Percentiles rank a stretch among this genome's conserved stretches.
Conservation (phyloP, 2,113 vertebrate species). For the Aegotheles bennettii region DNA sequence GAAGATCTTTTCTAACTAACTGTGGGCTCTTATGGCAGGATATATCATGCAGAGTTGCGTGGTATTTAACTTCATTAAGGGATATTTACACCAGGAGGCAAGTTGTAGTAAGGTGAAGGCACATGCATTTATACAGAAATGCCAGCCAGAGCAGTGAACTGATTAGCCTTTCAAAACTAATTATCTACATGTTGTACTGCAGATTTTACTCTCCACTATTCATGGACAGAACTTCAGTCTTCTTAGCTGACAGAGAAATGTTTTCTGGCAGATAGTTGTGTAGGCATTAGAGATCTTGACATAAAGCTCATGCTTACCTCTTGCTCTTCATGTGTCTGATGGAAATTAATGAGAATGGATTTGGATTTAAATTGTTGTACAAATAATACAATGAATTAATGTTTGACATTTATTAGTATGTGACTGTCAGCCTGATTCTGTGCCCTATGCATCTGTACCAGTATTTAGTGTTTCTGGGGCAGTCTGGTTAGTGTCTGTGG, state of each 20-base stretch:
- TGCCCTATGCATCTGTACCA: not conserved
- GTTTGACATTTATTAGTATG: not conserved
- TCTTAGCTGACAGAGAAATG: conserved; percentile 16
- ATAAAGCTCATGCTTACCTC: conserved; percentile 22
- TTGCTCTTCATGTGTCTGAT: not conserved
- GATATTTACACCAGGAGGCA: not conserved
- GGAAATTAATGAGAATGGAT: not conserved
- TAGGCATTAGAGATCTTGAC: conserved; percentile 2
- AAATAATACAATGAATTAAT: conserved; percentile 23
- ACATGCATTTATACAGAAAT: not conserved
- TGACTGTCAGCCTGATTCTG: not conserved
- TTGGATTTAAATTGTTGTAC: not conserved
- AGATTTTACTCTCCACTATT: not conserved
- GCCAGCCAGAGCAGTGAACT: not conserved
- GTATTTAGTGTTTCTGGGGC: not conserved
- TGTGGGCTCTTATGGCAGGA: not conserved
- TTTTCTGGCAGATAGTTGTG: not conserved
- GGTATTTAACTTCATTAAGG: not conserved
- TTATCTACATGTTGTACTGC: not conserved
- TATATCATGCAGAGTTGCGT: not conserved
- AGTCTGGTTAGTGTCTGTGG: not conserved
- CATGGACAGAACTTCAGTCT: not conserved
- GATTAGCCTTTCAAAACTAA: conserved; percentile 30
- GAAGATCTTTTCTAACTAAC: not conserved
- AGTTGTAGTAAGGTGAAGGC: not conserved